phyloP scores from a whole-genome alignment of 2,888 invertebrate species.

The Eledona agricola region DNA sequence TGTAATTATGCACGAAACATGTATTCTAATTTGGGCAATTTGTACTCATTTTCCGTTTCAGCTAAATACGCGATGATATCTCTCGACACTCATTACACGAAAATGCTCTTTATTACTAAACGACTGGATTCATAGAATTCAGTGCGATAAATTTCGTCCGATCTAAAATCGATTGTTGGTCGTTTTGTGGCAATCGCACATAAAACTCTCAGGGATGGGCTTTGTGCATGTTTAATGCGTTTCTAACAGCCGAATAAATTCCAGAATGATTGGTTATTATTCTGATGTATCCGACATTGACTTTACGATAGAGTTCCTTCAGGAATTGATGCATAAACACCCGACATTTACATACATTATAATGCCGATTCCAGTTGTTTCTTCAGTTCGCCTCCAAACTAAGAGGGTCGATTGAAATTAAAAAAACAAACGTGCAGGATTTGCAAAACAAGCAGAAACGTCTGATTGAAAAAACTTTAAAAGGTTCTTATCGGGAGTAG shows the following conservation, averaged over 20 bases:
- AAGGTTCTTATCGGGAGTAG: constrained; percentile 16
- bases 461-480: constrained; percentile 10
- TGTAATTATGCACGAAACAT: constrained; percentile 27
- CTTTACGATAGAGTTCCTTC: too few relatives aligned
- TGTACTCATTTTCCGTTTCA: constrained; percentile 29
- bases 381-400: too few relatives aligned
- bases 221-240: constrained; percentile 12
- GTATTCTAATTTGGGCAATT: constrained; percentile 29
- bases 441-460: constrained; percentile 7
- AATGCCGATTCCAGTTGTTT: too few relatives aligned
- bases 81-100: constrained; percentile 26
- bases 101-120: too few relatives aligned
- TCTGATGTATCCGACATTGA: too few relatives aligned
- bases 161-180: constrained; percentile 14
- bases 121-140: constrained; percentile 21
- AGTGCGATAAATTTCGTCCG: constrained; percentile 15
- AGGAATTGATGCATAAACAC: too few relatives aligned
- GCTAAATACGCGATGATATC: constrained; percentile 31
- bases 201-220: constrained; percentile 16
- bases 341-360: too few relatives aligned
- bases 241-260: constrained; percentile 12
- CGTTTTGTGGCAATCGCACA: constrained; percentile 1
- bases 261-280: constrained; percentile 15
- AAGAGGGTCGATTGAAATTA: too few relatives aligned
- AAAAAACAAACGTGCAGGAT: too few relatives aligned